These are phyloP conservation scores for Danionella dracula DNA, from an alignment of 2,797 vertebrate species.

Conservation along the genomic window DNA sequence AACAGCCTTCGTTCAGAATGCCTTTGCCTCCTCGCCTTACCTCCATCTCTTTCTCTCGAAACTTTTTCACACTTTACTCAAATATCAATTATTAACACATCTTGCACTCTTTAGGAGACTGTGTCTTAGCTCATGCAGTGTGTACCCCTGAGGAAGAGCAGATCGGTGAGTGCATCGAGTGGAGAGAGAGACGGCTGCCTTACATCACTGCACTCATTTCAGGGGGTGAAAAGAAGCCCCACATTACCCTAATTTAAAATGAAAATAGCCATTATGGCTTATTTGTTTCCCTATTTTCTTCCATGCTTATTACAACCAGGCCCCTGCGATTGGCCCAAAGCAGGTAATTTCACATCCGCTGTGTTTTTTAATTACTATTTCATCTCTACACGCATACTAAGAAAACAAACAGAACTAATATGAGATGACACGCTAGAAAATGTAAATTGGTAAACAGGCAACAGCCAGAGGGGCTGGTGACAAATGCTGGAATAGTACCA, in stretches of 20 bases:
- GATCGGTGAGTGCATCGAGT: not conserved
- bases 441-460: slow-evolving; percentile 3
- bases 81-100: slow-evolving; percentile 68
- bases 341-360: slow-evolving; percentile 35
- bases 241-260: slow-evolving; percentile 32
- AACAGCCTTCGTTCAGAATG: slow-evolving; percentile 49
- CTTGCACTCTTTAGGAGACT: slow-evolving; percentile 57
- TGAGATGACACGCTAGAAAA: slow-evolving; percentile 9
- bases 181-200: slow-evolving; percentile 5
- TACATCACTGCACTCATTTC: slow-evolving; percentile 36
- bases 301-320: slow-evolving; percentile 8
- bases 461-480: slow-evolving; percentile 1
- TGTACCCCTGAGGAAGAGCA: slow-evolving; percentile 31
- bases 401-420: slow-evolving; percentile 21
- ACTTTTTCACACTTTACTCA: slow-evolving; percentile 14
- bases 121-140: slow-evolving; percentile 55
- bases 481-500: slow-evolving; percentile 18
- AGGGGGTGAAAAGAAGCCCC: slow-evolving; percentile 8
- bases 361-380: slow-evolving; percentile 44
- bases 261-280: slow-evolving; percentile 22
- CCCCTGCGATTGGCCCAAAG: slow-evolving; percentile 21
- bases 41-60: not conserved
- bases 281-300: not conserved
- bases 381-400: slow-evolving; percentile 28
- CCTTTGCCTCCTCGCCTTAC: not conserved